Base-by-base conservation (phyloP, 35 echinoderm and acorn worm species). In the Stichopus chloronotus region DNA sequence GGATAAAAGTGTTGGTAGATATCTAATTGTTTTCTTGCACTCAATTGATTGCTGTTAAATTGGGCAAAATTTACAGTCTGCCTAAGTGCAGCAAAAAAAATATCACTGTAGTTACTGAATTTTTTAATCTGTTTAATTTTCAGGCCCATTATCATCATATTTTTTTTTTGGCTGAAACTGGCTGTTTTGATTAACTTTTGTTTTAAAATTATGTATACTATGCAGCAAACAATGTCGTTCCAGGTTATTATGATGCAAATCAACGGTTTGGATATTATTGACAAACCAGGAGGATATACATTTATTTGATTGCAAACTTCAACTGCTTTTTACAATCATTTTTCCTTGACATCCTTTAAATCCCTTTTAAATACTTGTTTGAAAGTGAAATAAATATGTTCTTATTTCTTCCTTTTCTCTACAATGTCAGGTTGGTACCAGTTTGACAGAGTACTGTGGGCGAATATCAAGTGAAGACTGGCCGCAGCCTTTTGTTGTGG, bases 341-440 rank as follows among this genome's bases (percentile, higher is more conserved):
- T 22, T 77, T 78, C 76, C 19, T 78, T 43, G 8, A 78, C 16
- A 78, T 22, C 6, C 17, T 78, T 21, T 78, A 78, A 11, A 21
- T 11, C 16, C 76, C 52, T 11, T 78, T 78, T 21, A 11, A 5
- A 14, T 78, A 25, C 52, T 17, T 76, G 19, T 76, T 8, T 17
- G 16, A 8, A 78, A 21, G 52, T 11, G 8, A 78, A 21, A 78
- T 8, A 78, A 78, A 11, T 22, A 21, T 78, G 6, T 25, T 22
- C 76, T 21, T 78, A 9, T 78, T 43, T 78, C 19, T 22, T 7
- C 23, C 19, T 78, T 43, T 43, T 43, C 30, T 43, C 30, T 43
- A 43, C 30, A 43, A 43, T 43, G 30, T 78, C 76, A 78, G 76
- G 76, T 78, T 78, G 74, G 21, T 78, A 78, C 74, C 74, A 61